Conservation (phyloP, 30 jellyfish, hydroid and myxozoan genomes). For the Aurelia sp. region DNA sequence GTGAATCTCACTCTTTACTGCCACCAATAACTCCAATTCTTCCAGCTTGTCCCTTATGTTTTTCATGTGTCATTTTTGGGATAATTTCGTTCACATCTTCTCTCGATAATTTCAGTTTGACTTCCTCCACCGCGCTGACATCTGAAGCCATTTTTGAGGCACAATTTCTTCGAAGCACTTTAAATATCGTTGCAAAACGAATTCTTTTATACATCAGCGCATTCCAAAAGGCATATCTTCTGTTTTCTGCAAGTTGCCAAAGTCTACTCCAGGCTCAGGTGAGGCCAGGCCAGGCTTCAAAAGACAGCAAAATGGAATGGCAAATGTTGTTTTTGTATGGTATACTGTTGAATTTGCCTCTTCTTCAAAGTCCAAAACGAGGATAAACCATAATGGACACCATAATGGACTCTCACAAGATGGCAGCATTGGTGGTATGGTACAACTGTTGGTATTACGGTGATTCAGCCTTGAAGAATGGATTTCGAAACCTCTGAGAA, state of each 20-base stretch:
- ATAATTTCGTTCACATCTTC: conserved; percentile 44
- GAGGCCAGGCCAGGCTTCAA: background rate
- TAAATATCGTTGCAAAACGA: background rate
- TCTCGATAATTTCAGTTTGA: background rate
- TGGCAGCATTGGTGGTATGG: background rate
- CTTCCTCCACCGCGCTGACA: background rate
- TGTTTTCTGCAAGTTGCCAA: background rate
- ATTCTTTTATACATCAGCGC: background rate
- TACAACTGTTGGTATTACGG: background rate
- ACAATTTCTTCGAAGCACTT: background rate
- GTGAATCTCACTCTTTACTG: conserved; percentile 74
- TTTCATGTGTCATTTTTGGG: conserved; percentile 67
- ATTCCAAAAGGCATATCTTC: background rate
- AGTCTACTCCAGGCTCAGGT: too few relatives aligned
- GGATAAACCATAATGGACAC: background rate
- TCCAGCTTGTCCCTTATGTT: conserved; percentile 93
- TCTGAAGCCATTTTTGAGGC: conserved; percentile 12
- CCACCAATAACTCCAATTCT: conserved; percentile 97
- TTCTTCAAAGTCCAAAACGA: background rate
- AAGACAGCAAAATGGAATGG: too few relatives aligned
- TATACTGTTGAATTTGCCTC: background rate
- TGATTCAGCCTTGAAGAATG: background rate
- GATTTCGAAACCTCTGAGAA: background rate
- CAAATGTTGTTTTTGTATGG: background rate
- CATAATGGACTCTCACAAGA: too few relatives aligned